Percentiles rank a stretch among this genome's conserved stretches.
phyloP scores from a whole-genome alignment of 92 coral and sea anemone species.

The Hydrozoanthus gracilis region DNA sequence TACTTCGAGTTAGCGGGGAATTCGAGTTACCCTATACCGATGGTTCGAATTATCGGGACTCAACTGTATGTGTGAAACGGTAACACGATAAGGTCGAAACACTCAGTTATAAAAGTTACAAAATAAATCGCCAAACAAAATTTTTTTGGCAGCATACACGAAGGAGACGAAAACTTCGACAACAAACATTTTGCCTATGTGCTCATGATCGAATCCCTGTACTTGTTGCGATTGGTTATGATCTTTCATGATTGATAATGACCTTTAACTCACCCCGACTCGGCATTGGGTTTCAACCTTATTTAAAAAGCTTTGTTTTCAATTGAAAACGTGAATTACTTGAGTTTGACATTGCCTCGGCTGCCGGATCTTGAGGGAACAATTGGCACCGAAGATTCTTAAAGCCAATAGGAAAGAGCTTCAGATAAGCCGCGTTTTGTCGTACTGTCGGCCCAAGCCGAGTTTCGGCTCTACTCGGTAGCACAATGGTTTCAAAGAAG shows the following conservation, averaged over 20 bases:
- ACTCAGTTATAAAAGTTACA: too few relatives aligned
- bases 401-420: conserved; percentile 18
- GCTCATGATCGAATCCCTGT: too few relatives aligned
- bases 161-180: too few relatives aligned
- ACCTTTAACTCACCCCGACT: not conserved
- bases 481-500: conserved; percentile 42
- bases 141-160: too few relatives aligned
- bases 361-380: not conserved
- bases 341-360: too few relatives aligned
- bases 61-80: too few relatives aligned
- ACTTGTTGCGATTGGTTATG: not conserved
- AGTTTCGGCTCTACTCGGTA: conserved; percentile 40
- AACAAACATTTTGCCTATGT: too few relatives aligned
- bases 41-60: too few relatives aligned
- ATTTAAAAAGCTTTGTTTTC: conserved; percentile 9
- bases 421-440: not conserved
- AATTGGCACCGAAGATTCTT: not conserved
- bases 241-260: conserved; percentile 27
- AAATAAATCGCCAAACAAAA: too few relatives aligned
- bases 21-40: too few relatives aligned
- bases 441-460: conserved; percentile 36
- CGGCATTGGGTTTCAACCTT: conserved; percentile 45
- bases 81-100: too few relatives aligned
- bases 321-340: conserved; percentile 18
- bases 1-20: too few relatives aligned